Percentiles rank a stretch among this genome's conserved stretches.
phyloP scores from a whole-genome alignment of 2,888 invertebrate species.

The Cerceris rybyensis region DNA sequence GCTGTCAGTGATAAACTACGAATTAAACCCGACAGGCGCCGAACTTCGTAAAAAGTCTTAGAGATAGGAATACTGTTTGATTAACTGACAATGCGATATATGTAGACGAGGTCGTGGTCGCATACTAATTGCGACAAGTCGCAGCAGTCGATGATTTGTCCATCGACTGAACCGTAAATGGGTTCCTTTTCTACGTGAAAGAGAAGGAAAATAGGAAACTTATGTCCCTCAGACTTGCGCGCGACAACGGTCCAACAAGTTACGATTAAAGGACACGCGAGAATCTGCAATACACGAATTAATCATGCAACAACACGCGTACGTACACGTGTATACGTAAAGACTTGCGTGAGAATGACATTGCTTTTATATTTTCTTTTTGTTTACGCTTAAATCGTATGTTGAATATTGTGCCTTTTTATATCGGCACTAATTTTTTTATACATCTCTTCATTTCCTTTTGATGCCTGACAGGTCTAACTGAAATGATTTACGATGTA shows the following conservation, averaged over 20 bases:
- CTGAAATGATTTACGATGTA: no score
- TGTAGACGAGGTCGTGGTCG: slow-evolving; percentile 15
- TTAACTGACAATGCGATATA: slow-evolving; percentile 2
- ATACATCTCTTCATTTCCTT: no score
- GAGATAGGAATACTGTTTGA: background rate
- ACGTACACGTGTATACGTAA: background rate
- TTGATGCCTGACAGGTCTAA: no score
- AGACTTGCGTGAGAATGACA: slow-evolving; percentile 7
- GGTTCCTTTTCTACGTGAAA: slow-evolving; percentile 27
- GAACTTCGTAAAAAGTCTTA: no score
- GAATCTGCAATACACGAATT: slow-evolving; percentile 8
- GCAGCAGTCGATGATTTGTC: slow-evolving; percentile 52
- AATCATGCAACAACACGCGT: background rate
- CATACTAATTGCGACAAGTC: slow-evolving; percentile 52
- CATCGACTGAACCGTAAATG: slow-evolving; percentile 35
- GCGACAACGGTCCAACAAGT: slow-evolving; percentile 30
- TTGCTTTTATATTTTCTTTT: slow-evolving; percentile 9
- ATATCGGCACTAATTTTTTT: background rate
- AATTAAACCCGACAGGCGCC: no score
- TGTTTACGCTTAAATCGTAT: background rate
- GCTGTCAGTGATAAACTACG: no score
- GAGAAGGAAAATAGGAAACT: slow-evolving; percentile 23
- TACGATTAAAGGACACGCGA: slow-evolving; percentile 43
- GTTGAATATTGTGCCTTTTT: background rate
- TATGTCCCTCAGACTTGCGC: background rate